Evolutionary conservation across 2,113 vertebrate genomes (phyloP), one percentile per base, ranked within the genome.

Genomic region (Tychaedon coryphoeus): DNA sequence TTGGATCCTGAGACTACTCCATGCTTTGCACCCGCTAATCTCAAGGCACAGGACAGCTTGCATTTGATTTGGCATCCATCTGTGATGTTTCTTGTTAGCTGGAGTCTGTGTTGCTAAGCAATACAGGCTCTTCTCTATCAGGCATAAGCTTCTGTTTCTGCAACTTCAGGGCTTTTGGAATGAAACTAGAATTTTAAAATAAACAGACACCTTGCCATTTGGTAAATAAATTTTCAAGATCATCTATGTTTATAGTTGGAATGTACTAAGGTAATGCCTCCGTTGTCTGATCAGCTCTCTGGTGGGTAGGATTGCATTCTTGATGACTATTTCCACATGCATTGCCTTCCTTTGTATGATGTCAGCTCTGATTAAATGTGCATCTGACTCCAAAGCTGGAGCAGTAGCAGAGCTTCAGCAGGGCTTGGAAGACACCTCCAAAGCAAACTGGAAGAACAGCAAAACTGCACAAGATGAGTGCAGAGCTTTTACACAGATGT

Each of bases 91-190:
- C 86, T 36, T 92, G 45, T 83, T 87, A 70, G 69, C 95, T 75
- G 81, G 58, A 90, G 70, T 70, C 88, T 61, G 85, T 85, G 95
- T 96, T 96, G 95, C 92, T 96, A 94, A 94, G 92, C 88, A 73
- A 80, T 95, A 5, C 54, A 38, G 71, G 50, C 92, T 86, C 67
- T 92, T 88, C 84, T 72, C 71, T 65, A 18, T 73, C 58, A 57
- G 62, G 15, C 82, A 1, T 70, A 38, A 93, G 86, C 78, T 79
- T 77, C 71, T 90, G 88, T 79, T 95, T 90, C 88, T 92, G 88
- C 90, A 96, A 92, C 86, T 93, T 96, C 82, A 83, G 71, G 85
- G 78, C 64, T 97, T 94, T 88, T 92, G 90, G 85, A 92, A 92
- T 24, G 29, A 86, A 93, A 79, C 58, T 54, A 78, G 72, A 86